Conservation (phyloP, 2,888 invertebrate species). For the Heliconius hortense region DNA sequence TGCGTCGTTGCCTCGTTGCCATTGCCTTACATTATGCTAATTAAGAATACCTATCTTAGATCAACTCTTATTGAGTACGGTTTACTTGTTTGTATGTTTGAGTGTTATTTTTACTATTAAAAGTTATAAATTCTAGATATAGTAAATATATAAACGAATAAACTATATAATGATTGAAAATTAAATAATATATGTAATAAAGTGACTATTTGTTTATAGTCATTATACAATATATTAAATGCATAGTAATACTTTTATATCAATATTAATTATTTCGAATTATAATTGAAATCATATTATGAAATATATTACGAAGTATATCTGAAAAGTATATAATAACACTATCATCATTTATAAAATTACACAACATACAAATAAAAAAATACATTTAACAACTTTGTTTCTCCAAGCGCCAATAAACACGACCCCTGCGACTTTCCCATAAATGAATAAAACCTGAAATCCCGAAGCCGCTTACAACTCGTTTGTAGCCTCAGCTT, state of each 20-base stretch:
- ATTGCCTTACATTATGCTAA: conserved; percentile 16
- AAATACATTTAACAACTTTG: neutral
- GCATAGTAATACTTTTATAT: neutral
- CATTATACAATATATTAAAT: neutral
- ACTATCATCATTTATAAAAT: neutral
- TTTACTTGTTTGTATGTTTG: neutral
- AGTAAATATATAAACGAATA: neutral
- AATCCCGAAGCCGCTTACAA: conserved; percentile 20
- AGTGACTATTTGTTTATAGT: neutral
- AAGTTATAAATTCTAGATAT: neutral
- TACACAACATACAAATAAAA: neutral
- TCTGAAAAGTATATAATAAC: too few relatives aligned
- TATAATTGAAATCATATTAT: neutral
- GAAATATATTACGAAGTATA: too few relatives aligned
- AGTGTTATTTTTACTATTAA: neutral
- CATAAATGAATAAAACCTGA: conserved; percentile 2
- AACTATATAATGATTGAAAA: neutral
- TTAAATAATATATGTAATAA: neutral
- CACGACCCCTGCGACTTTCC: neutral
- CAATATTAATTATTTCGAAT: neutral
- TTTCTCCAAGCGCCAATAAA: neutral
- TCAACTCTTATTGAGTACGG: neutral
- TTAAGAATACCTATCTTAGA: neutral
- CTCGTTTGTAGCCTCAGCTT: conserved; percentile 11
- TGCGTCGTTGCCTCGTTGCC: neutral